phyloP scores from a whole-genome alignment of 2,797 vertebrate genomes.

The Scolopax bukidnonensis region DNA sequence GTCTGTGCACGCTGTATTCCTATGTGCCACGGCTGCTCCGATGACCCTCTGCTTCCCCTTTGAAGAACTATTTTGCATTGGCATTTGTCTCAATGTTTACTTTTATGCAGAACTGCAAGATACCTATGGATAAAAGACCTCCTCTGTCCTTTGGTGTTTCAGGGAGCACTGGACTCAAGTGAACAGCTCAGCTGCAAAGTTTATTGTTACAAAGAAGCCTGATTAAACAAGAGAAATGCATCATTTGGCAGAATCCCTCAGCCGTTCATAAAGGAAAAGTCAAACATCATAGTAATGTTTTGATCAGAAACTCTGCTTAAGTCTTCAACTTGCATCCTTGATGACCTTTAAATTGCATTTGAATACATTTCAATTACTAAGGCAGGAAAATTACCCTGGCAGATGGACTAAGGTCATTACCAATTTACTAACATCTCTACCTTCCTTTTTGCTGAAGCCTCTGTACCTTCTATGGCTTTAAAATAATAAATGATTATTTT shows the following conservation, averaged over 20 bases:
- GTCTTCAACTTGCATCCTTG: conserved; percentile 9
- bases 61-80: not conserved
- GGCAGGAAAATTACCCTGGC: conserved; percentile 11
- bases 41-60: not conserved
- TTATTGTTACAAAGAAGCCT: not conserved
- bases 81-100: not conserved
- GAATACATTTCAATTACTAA: conserved; percentile 36
- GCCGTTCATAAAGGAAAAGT: not conserved
- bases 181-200: conserved; percentile 46
- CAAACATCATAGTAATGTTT: not conserved
- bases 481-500: not conserved
- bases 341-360: conserved; percentile 45
- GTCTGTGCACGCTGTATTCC: not conserved
- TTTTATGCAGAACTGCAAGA: not conserved
- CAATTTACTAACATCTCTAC: not conserved
- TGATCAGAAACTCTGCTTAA: conserved; percentile 10
- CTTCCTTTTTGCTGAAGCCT: not conserved
- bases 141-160: not conserved
- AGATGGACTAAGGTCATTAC: conserved; percentile 40
- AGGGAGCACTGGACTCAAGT: not conserved
- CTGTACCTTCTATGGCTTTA: not conserved
- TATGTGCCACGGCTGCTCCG: not conserved
- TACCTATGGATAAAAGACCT: not conserved
- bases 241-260: conserved; percentile 36
- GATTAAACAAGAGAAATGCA: conserved; percentile 52